These are phyloP conservation scores for Drosophila gunungcola DNA, from an alignment of 1,140 invertebrate species.

Conservation along the genomic window DNA sequence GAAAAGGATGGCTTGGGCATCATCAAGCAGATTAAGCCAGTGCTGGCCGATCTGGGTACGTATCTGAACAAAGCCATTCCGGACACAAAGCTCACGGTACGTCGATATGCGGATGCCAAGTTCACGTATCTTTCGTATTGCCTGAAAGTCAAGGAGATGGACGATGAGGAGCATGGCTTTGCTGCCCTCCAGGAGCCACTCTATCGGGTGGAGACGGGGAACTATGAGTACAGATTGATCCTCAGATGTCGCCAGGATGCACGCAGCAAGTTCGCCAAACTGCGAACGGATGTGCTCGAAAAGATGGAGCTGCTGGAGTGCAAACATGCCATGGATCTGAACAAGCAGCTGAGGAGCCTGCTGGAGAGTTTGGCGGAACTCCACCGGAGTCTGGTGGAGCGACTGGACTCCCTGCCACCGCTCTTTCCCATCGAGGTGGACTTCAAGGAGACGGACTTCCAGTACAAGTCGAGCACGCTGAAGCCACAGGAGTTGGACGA, in stretches of 20 bases:
- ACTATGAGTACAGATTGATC: conserved; percentile 99
- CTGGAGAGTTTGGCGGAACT: conserved; percentile 93
- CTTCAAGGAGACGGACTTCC: conserved; percentile 95
- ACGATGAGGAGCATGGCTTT: conserved; percentile 98
- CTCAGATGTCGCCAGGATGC: conserved; percentile 98
- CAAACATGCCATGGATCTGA: conserved; percentile 98
- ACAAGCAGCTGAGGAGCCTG: conserved; percentile 92
- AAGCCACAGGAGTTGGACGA: conserved; percentile 85
- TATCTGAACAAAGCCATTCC: conserved; percentile 99
- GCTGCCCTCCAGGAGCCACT: conserved; percentile 97
- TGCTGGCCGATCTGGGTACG: conserved; percentile 96
- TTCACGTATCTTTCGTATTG: conserved; percentile 99
- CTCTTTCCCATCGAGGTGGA: conserved; percentile 99
- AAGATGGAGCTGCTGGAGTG: conserved; percentile 99
- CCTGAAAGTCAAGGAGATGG: conserved; percentile 98
- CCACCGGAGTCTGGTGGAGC: conserved; percentile 87
- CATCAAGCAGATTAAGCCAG: conserved; percentile 96
- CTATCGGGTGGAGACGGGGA: conserved; percentile 98
- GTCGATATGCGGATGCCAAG: conserved; percentile 98
- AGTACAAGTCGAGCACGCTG: conserved; percentile 90
- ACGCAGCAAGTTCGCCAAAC: conserved; percentile 94
- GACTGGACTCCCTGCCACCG: conserved; percentile 89
- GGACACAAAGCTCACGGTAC: conserved; percentile 98
- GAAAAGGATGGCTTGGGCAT: conserved; percentile 96
- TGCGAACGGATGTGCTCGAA: conserved; percentile 97